A percentile compares a stretch with the other conserved stretches of the same genome.
These are phyloP conservation scores for Willisornis vidua DNA, from an alignment of 2,113 vertebrate genomes.

Conservation along the genomic window DNA sequence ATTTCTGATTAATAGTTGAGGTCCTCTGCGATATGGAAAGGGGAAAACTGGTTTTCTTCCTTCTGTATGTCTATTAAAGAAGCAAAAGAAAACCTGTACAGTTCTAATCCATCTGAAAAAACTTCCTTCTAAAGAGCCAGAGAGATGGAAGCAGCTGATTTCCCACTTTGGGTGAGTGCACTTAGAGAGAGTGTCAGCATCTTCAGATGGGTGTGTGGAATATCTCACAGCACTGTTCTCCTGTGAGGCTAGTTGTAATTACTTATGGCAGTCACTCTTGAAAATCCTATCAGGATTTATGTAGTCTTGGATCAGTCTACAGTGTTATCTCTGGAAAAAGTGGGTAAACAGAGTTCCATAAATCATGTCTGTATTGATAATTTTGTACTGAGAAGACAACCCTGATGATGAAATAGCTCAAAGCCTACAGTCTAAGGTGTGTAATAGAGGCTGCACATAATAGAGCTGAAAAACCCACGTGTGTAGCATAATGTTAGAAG, in stretches of 20 bases:
- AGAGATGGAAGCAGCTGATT: constrained; percentile 8
- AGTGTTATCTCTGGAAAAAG: constrained; percentile 5
- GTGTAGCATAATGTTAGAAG: neutral
- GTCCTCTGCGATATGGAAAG: neutral
- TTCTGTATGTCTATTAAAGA: neutral
- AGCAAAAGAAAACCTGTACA: neutral
- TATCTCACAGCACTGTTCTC: neutral
- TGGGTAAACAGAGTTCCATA: neutral
- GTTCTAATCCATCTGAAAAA: constrained; percentile 23
- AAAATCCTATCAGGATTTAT: neutral
- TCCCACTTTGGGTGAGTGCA: neutral
- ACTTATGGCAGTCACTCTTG: constrained; percentile 23
- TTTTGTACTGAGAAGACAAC: neutral
- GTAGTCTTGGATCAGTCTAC: neutral
- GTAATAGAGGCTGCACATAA: neutral
- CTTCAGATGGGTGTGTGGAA: neutral
- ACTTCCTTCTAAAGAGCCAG: constrained; percentile 5
- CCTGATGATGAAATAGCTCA: neutral
- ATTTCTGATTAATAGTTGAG: constrained; percentile 20
- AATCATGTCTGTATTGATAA: neutral
- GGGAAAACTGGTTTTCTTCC: constrained; percentile 15
- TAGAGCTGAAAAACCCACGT: neutral
- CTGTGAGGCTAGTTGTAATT: constrained; percentile 47
- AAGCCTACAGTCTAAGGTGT: neutral
- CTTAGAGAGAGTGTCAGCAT: neutral